Evolutionary conservation across 1,140 invertebrate species (phyloP).

Genomic region (Ceratoteleas bidentatus): DNA sequence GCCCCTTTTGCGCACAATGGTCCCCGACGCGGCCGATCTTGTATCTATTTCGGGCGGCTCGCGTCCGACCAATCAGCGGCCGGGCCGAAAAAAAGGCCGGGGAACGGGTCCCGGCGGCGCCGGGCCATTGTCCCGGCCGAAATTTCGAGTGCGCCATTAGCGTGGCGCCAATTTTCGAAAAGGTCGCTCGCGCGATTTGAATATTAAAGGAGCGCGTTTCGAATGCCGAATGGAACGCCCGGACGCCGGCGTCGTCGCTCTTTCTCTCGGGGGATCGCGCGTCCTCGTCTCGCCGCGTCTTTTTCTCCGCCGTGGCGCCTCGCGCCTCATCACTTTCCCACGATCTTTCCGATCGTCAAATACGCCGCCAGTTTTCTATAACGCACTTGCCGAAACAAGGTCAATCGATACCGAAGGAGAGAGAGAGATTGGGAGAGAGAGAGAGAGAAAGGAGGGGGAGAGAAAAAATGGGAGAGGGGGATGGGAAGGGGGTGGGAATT

Average conservation of each 20-base stretch:
- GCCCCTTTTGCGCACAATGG: conserved; percentile 35
- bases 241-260: background rate
- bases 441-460: background rate
- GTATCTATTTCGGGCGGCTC: background rate
- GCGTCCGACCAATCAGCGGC: background rate
- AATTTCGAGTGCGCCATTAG: background rate
- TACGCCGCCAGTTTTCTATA: background rate
- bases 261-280: background rate
- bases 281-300: background rate
- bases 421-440: background rate
- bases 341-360: conserved; percentile 1
- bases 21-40: conserved; percentile 2
- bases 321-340: conserved; percentile 1
- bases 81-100: too few species aligned
- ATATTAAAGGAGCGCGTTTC: conserved; percentile 1
- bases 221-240: background rate
- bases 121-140: background rate
- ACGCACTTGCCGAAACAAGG: conserved; percentile 2
- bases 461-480: too few species aligned
- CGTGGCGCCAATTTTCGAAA: conserved; percentile 1
- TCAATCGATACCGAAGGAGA: background rate
- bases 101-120: background rate
- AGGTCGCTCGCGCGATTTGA: background rate
- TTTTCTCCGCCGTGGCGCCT: background rate
- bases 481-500: too few species aligned